Evolutionary conservation across 2,888 invertebrate genomes (phyloP).

Genomic region (Erebia epiphron): DNA sequence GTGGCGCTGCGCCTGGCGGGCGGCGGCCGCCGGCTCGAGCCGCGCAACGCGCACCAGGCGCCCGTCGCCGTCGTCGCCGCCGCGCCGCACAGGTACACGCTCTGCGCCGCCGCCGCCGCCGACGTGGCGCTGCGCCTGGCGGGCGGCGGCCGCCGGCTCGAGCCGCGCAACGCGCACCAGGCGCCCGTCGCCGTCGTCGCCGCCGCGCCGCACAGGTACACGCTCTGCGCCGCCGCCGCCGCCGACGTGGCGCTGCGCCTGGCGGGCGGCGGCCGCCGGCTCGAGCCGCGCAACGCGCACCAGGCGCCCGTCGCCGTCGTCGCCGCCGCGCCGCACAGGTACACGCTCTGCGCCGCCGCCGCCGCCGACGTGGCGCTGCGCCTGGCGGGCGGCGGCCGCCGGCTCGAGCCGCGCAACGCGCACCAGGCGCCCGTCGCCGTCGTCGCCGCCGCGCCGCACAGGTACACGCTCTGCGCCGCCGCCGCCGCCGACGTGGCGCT

Average conservation of each 20-base stretch:
- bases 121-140: constrained; percentile 90
- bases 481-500: too few relatives aligned
- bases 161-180: constrained; percentile 94
- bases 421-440: constrained; percentile 94
- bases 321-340: constrained; percentile 77
- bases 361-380: constrained; percentile 90
- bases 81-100: constrained; percentile 53
- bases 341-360: constrained; percentile 82
- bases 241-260: constrained; percentile 90
- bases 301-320: constrained; percentile 93
- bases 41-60: constrained; percentile 94
- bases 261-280: constrained; percentile 91
- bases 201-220: constrained; percentile 66
- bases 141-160: constrained; percentile 92
- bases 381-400: constrained; percentile 91
- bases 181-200: constrained; percentile 91
- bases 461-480: too few relatives aligned
- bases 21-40: constrained; percentile 91
- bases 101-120: constrained; percentile 86
- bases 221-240: constrained; percentile 84
- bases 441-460: constrained; percentile 83
- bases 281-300: constrained; percentile 94
- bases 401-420: constrained; percentile 92
- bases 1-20: constrained; percentile 90
- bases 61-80: constrained; percentile 91